A percentile compares a stretch with the other conserved stretches of the same genome.
Conservation (phyloP, 1,140 invertebrate genomes). For the Ostrea denselamellosa region DNA sequence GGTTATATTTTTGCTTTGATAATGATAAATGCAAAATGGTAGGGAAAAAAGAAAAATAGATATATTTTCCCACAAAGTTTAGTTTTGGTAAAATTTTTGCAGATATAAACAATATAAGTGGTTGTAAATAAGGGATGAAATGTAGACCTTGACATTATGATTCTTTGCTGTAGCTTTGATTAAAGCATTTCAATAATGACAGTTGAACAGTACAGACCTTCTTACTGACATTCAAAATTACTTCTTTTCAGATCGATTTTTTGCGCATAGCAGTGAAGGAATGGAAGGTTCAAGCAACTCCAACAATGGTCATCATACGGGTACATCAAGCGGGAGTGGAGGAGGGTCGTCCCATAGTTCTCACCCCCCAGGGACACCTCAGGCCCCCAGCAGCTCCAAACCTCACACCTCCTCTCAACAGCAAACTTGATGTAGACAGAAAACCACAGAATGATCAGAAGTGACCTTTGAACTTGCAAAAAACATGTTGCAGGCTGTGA, state of each 20-base stretch:
- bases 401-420: slow-evolving; percentile 57
- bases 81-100: too few species aligned
- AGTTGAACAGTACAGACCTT: too few species aligned
- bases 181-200: too few species aligned
- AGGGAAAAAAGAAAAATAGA: too few species aligned
- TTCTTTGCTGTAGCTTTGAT: too few species aligned
- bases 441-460: slow-evolving; percentile 38
- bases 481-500: slow-evolving; percentile 33
- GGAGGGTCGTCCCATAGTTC: slow-evolving; percentile 53
- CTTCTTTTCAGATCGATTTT: slow-evolving; percentile 71
- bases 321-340: slow-evolving; percentile 46
- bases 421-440: slow-evolving; percentile 58
- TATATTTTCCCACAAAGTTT: too few species aligned
- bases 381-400: slow-evolving; percentile 56
- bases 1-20: too few species aligned
- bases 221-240: neutral
- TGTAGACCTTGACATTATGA: too few species aligned
- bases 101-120: too few species aligned
- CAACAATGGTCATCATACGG: slow-evolving; percentile 43
- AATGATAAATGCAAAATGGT: too few species aligned
- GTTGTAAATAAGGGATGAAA: too few species aligned
- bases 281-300: slow-evolving; percentile 63
- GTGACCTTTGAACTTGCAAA: slow-evolving; percentile 26
- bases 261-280: slow-evolving; percentile 70
- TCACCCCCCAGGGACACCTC: slow-evolving; percentile 57